Evolutionary conservation across 2,888 invertebrate genomes (phyloP), one percentile per base, ranked within the genome.

Genomic region (Apodemia mormo): DNA sequence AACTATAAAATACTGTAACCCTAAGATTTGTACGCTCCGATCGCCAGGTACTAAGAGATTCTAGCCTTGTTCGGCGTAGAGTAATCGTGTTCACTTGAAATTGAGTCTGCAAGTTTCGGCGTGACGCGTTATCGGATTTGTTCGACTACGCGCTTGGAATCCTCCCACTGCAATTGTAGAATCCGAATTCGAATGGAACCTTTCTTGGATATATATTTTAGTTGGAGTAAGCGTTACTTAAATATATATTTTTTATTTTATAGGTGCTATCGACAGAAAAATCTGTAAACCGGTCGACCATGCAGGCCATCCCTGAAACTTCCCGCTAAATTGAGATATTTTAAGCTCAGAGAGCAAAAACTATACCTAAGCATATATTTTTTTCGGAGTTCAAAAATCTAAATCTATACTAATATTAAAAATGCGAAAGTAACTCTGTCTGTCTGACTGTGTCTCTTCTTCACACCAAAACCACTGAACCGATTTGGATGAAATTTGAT

Each of bases 61-160:
- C 81, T 76, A 75, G 72, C 75, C 79, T 77, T 77, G 79, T 79
- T 72, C 80, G 80, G 30, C 58, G 80, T 79, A 73, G 79, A 86
- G 89, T 90, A 90, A 91, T 90, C 85, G 86, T 79, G 87, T 91
- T 88, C 82, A 81, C 80, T 84, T 72, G 76, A 74, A 76, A 75
- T 78, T 73, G 75, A 77, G 77, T 78, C 78, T 76, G 76, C 76
- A 74, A 75, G 76, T 77, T 78, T 74, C 75, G 73, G 75, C 76
- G 75, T 76, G 73, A 75, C 76, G 76, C 79, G 90, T 92, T 92
- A 92, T 92, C 92, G 85, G 89, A 90, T 92, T 92, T 91, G 89
- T 86, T 85, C 84, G 79, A 79, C 84, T 74, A 90, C 90, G 90
- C 90, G 87, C 79, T 65, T 76, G 78, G 90, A 87, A 91, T 81